Base-by-base conservation (phyloP, 2,797 vertebrate genomes). In the Enteromius viviparus region DNA sequence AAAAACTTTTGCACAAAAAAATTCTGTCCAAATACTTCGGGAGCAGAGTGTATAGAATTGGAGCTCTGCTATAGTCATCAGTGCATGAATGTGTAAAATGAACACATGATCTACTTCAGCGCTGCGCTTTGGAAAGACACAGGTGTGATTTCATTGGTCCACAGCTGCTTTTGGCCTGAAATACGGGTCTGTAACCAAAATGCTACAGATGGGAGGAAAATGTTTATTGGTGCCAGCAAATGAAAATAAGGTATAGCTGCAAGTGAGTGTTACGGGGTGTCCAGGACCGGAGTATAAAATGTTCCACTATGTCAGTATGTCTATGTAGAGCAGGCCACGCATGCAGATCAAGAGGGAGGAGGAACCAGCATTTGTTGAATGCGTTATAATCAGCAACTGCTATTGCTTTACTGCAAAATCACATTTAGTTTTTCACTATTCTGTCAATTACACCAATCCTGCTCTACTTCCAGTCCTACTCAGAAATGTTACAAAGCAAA, bases 281-380 rank as follows among this genome's bases (percentile, higher is more conserved):
- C n/a, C 66, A 34, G 62, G 49, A 62, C 29, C n/a, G 4, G 78
- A 32, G 71, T 3, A 42, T 82, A 79, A 92, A 91, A 90, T 90
- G 85, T 94, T 94, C 93, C 93, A 93, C 89, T 91, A 85, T 93
- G 92, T 94, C 92, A 93, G 85, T 78, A 84, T 65, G 82, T 87
- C 81, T 85, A 82, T 78, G 80, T 85, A 87, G 85, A 78, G 77
- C 79, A 29, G 78, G 76, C 55, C 86, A 91, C 87, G 3, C 89
- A 88, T 84, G 89, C 86, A 88, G 87, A 89, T 69, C 21, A n/a
- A 71, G 84, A 70, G 34, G 84, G 78, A 53, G 81, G 89, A 89
- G 89, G 80, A 87, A 85, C 88, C 87, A 90, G 91, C 71, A 93
- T 94, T 91, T 93, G 93, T 85, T 91, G 87, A 87, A 89, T 87